Percentiles rank a stretch among this genome's conserved stretches.
phyloP scores from a whole-genome alignment of 1,140 invertebrate species.

The Microvelia longipes region DNA sequence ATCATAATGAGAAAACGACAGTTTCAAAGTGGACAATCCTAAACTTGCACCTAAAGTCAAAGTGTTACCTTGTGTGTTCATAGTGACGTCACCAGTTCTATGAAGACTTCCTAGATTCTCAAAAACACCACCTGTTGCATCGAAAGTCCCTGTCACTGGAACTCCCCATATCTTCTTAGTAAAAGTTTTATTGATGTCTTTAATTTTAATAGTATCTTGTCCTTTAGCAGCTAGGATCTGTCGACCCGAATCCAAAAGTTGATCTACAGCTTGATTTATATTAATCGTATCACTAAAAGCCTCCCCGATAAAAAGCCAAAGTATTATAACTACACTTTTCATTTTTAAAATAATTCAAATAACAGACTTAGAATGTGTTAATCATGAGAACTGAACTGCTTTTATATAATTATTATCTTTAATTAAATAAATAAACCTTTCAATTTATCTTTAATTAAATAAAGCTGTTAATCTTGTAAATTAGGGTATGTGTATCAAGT shows the following conservation, averaged over 20 bases:
- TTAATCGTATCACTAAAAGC: not conserved
- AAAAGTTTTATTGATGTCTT: constrained; percentile 9
- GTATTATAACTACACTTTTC: not conserved
- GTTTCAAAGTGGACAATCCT: constrained; percentile 4
- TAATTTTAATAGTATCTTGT: constrained; percentile 7
- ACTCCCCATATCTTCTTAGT: constrained; percentile 8
- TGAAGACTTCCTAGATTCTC: constrained; percentile 7
- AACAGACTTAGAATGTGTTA: too few species aligned
- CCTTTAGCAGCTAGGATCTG: constrained; percentile 4
- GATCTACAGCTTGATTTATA: constrained; percentile 12
- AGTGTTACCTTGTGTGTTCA: constrained; percentile 10
- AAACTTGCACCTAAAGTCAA: constrained; percentile 3
- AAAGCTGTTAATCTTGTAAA: too few species aligned
- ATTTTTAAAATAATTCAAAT: not conserved
- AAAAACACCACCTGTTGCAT: constrained; percentile 6
- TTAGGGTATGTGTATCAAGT: too few species aligned
- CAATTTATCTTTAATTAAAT: too few species aligned
- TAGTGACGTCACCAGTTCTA: constrained; percentile 13
- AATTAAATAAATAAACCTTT: too few species aligned
- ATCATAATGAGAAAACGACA: constrained; percentile 7
- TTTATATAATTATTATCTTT: too few species aligned
- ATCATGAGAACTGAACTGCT: too few species aligned
- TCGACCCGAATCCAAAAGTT: constrained; percentile 8
- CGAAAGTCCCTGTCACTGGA: constrained; percentile 3
- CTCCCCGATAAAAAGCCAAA: not conserved